These are phyloP conservation scores for Macrochelys suwanniensis DNA, from an alignment of 2,797 vertebrate species.

Conservation along the genomic window DNA sequence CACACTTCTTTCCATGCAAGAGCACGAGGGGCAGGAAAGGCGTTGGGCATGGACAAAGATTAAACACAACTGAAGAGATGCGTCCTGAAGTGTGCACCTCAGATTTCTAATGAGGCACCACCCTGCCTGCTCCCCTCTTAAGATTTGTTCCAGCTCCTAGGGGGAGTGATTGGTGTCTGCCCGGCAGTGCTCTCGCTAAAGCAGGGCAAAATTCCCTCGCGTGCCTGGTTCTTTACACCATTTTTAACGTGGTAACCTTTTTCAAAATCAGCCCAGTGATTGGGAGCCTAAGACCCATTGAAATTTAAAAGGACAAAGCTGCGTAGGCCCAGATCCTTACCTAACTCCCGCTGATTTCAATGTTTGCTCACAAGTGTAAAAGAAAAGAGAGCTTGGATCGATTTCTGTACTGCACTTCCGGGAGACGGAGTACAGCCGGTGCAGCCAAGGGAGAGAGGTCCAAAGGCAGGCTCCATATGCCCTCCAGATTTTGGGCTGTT, in stretches of 20 bases:
- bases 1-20: background rate
- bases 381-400: background rate
- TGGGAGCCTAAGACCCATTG: background rate
- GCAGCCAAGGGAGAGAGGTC: background rate
- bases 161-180: background rate
- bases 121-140: fast-evolving
- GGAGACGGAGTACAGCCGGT: background rate
- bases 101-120: background rate
- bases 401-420: background rate
- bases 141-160: background rate
- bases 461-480: background rate
- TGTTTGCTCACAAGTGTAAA: background rate
- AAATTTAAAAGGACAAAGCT: background rate
- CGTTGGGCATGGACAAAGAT: background rate
- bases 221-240: background rate
- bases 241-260: background rate
- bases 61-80: no score
- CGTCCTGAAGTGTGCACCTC: fast-evolving
- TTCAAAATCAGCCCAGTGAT: background rate
- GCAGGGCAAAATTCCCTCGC: background rate
- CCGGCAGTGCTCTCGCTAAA: fast-evolving
- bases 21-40: no score
- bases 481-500: background rate
- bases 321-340: background rate
- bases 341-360: background rate